Evolutionary conservation across 2,113 vertebrate species (phyloP), one percentile per base, ranked within the genome.

Genomic region (Hiodon alosoides): DNA sequence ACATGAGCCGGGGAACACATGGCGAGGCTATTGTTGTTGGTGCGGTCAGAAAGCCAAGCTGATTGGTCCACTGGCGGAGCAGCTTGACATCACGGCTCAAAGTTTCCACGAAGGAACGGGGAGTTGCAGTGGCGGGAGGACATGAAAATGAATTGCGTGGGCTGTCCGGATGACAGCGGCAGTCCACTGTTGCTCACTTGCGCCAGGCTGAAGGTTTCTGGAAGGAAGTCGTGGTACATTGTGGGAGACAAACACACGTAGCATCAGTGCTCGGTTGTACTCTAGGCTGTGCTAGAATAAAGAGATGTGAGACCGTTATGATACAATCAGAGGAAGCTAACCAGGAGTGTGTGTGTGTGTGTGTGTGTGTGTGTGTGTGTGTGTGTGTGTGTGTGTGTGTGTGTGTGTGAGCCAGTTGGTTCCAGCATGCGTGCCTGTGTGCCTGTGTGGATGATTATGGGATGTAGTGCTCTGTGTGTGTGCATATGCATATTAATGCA

Each of bases 81-180:
- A 31, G 31, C 31, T 31, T 31, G 31, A 31, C 31, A 31, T 31
- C 31, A 31, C 31, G 31, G 31, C 31, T 31, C 31, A 31, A 31
- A 31, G 31, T 31, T 4, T 14, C 71, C 62, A 3, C 4, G 31
- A 53, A 55, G 53, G 5, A 2, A 59, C 46, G 10, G 17, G 4
- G 54, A 16, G 47, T 55, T 52, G 31, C 16, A 11, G 48, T 62
- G 46, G 4, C 6, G n/a, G 51, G 46, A 0, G 47, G 58, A 52
- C 31, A 52, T 58, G 71, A 62, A 72, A 62, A 62, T 71, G 61
- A 72, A 72, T 72, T 72, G 62, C 58, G 47, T 6, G 7, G 48
- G 71, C 47, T 72, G 59, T 72, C 59, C 59, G 7, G 6, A 50
- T 51, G 59, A 72, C 71, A 72, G 51, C 62, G 71, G 59, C 54